Evolutionary conservation across 1,140 invertebrate species (phyloP).

Genomic region (Lucilia cuprina): DNA sequence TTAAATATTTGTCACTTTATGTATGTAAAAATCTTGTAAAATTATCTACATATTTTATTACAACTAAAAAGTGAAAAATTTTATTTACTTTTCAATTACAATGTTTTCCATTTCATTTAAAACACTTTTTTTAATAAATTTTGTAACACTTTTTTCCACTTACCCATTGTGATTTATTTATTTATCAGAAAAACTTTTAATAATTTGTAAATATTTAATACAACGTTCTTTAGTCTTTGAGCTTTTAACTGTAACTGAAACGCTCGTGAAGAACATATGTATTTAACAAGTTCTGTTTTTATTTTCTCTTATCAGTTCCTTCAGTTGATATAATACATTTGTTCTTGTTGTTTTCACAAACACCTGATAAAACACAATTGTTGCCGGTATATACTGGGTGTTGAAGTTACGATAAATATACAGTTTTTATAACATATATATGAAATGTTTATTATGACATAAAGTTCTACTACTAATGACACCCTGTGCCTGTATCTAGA

Average conservation of each 20-base stretch:
- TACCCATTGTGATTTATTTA: constrained; percentile 5
- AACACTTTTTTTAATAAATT: too few species aligned
- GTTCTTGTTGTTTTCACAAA: not conserved
- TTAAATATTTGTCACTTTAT: too few species aligned
- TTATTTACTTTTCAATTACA: too few species aligned
- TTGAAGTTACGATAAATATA: not conserved
- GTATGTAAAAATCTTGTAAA: too few species aligned
- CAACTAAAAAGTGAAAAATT: too few species aligned
- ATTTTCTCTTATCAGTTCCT: not conserved
- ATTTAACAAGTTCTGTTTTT: not conserved
- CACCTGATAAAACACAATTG: constrained; percentile 16
- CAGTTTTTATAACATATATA: too few species aligned
- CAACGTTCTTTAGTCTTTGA: constrained; percentile 19
- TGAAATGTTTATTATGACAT: not conserved
- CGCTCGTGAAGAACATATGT: not conserved
- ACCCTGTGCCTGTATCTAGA: not conserved
- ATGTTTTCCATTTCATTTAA: too few species aligned
- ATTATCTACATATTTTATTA: too few species aligned
- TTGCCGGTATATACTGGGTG: not conserved
- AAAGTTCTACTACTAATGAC: too few species aligned
- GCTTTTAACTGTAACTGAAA: constrained; percentile 1
- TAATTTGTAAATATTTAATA: not conserved
- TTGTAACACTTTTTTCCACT: not conserved
- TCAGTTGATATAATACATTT: not conserved
- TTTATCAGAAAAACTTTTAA: not conserved